phyloP scores from a whole-genome alignment of 2,888 invertebrate species.

The Dolomedes plantarius region DNA sequence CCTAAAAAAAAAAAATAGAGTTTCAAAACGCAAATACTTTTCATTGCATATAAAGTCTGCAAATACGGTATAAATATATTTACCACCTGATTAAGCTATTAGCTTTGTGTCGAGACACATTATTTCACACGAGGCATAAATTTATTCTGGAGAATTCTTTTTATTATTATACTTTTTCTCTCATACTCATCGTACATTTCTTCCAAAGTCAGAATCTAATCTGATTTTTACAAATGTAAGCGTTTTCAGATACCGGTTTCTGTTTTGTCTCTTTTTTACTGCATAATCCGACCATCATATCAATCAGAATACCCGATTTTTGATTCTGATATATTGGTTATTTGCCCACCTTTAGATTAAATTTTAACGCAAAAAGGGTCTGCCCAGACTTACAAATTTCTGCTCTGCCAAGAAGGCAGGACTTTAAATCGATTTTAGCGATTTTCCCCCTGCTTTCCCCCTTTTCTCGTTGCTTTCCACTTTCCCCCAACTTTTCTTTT shows the following conservation, averaged over 20 bases:
- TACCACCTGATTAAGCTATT: too few species aligned
- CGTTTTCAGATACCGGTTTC: constrained; percentile 6
- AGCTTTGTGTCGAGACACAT: too few species aligned
- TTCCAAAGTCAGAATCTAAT: not conserved
- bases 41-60: too few species aligned
- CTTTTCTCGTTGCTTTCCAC: constrained; percentile 43
- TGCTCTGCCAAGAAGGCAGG: constrained; percentile 34
- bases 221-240: constrained; percentile 9
- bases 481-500: constrained; percentile 62
- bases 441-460: constrained; percentile 33
- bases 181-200: not conserved
- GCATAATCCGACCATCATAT: constrained; percentile 45
- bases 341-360: constrained; percentile 59
- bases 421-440: constrained; percentile 70
- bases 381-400: constrained; percentile 63
- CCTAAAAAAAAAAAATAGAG: too few species aligned
- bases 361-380: constrained; percentile 43
- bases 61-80: too few species aligned
- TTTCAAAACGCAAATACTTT: too few species aligned
- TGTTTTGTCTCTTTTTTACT: constrained; percentile 7
- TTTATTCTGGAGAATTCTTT: too few species aligned
- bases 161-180: too few species aligned
- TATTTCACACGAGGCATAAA: not conserved
- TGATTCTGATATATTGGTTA: constrained; percentile 58
- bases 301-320: constrained; percentile 49